A percentile compares a stretch with the other conserved stretches of the same genome.
Evolutionary conservation across 2,113 vertebrate species (phyloP).

Genomic region (Tringa solitaria): DNA sequence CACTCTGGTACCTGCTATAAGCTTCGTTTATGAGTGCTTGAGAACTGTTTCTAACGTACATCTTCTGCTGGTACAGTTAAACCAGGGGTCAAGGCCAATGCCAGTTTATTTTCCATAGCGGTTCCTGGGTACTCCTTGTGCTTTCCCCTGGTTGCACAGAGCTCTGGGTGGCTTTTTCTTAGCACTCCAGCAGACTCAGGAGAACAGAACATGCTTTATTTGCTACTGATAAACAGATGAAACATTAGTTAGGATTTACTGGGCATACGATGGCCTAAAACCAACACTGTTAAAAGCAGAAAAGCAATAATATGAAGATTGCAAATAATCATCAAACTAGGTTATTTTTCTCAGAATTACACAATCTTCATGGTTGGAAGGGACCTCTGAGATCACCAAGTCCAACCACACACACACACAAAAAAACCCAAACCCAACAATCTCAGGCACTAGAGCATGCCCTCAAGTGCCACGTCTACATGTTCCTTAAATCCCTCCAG

Average conservation of each 20-base stretch:
- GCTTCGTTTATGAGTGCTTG: neutral
- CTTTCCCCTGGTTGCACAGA: conserved; percentile 7
- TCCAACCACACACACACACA: too few relatives aligned
- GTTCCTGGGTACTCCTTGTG: conserved; percentile 15
- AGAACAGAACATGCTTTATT: conserved; percentile 42
- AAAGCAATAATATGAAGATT: neutral
- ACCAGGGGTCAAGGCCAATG: neutral
- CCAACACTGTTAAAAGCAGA: neutral
- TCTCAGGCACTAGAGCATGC: too few relatives aligned
- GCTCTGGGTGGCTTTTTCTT: neutral
- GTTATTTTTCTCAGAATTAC: neutral
- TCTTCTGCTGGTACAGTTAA: neutral
- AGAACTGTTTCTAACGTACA: neutral
- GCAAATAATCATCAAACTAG: neutral
- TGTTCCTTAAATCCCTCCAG: too few relatives aligned
- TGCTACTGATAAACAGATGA: neutral
- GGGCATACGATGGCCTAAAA: neutral
- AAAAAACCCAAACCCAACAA: too few relatives aligned
- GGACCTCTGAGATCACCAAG: too few relatives aligned
- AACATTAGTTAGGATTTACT: neutral
- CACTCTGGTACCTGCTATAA: neutral
- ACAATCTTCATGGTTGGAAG: too few relatives aligned
- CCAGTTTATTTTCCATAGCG: neutral
- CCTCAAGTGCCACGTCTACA: too few relatives aligned
- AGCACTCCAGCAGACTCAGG: neutral